A percentile compares a stretch with the other conserved stretches of the same genome.
Conservation (phyloP, 2,797 vertebrate genomes). For the Acipenser transmontanus region DNA sequence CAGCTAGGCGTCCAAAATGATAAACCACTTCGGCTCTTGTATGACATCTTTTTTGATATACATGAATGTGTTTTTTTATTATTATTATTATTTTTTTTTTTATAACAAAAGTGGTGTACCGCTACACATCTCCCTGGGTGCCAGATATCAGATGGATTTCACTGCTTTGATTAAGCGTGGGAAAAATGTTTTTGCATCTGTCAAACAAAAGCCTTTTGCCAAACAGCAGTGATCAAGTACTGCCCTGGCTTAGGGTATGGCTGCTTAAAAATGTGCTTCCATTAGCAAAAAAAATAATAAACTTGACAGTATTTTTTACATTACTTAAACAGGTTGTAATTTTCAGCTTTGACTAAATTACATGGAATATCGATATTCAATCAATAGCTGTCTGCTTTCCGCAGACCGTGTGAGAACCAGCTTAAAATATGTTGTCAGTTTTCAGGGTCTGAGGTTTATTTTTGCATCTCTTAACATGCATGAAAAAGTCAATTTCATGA, state of each 20-base stretch:
- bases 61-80: no score
- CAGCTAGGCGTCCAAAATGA: no score
- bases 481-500: conserved; percentile 1
- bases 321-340: neutral
- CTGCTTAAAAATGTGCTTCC: neutral
- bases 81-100: no score
- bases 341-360: conserved; percentile 2
- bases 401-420: neutral
- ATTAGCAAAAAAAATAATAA: neutral
- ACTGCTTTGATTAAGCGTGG: neutral
- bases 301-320: neutral
- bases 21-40: no score
- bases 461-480: conserved; percentile 1
- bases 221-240: neutral
- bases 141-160: neutral
- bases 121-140: neutral
- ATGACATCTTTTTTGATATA: no score
- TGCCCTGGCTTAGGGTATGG: neutral
- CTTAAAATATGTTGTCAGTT: conserved; percentile 1
- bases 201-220: neutral
- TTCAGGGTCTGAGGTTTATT: neutral
- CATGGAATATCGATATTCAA: neutral
- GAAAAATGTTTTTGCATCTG: neutral
- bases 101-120: neutral
- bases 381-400: conserved; percentile 2